A percentile compares a stretch with the other conserved stretches of the same genome.
Evolutionary conservation across 2,797 vertebrate genomes (phyloP).

Genomic region (Poeciliopsis infans): DNA sequence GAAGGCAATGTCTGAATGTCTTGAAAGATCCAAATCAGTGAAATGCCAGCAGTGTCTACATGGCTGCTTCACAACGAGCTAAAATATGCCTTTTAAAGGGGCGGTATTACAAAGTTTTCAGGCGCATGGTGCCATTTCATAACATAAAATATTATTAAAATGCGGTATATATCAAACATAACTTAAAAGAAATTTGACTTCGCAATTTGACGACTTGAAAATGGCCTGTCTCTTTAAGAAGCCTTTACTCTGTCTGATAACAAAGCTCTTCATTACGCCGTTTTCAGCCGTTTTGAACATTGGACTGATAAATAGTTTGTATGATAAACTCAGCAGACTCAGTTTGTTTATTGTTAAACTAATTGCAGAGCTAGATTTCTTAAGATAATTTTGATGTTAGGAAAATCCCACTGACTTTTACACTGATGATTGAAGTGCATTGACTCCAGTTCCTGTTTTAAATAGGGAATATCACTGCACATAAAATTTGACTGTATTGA

Average conservation of each 20-base stretch:
- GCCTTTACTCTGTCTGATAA: too few species aligned
- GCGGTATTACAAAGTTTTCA: too few species aligned
- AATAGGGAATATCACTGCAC: neutral
- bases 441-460: neutral
- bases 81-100: neutral
- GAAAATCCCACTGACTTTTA: neutral
- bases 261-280: too few species aligned
- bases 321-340: too few species aligned
- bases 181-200: too few species aligned
- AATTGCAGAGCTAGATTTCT: neutral
- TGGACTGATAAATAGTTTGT: too few species aligned
- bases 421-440: neutral
- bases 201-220: too few species aligned
- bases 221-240: too few species aligned
- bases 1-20: slow-evolving; percentile 30
- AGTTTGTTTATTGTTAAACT: neutral
- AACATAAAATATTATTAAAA: too few species aligned
- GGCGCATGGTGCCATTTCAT: too few species aligned
- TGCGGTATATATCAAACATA: too few species aligned
- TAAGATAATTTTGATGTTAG: neutral
- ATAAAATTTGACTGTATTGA: neutral
- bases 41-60: slow-evolving; percentile 19
- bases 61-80: slow-evolving; percentile 33
- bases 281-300: too few species aligned
- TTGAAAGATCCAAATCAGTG: slow-evolving; percentile 46